Evolutionary conservation across 2,888 invertebrate species (phyloP), one percentile per base, ranked within the genome.

Genomic region (Merodon equestris): DNA sequence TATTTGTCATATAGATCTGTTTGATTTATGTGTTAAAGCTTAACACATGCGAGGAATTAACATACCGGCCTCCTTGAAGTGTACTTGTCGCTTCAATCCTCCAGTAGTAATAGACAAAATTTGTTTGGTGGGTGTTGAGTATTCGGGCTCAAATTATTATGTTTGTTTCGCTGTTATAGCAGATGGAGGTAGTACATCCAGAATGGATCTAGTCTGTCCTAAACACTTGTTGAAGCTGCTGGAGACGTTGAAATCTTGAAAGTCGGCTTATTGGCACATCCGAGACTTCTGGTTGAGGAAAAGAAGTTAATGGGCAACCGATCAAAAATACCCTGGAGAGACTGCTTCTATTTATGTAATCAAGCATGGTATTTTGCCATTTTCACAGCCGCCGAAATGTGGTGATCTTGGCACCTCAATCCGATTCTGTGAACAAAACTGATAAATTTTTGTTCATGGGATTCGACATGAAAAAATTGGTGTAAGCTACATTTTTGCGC

Each of bases 401-500:
- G n/a, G n/a, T n/a, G n/a, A n/a, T n/a, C n/a, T n/a, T n/a, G n/a
- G n/a, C n/a, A n/a, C n/a, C n/a, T n/a, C n/a, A n/a, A n/a, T n/a
- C n/a, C n/a, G n/a, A n/a, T n/a, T n/a, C n/a, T 51, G 27, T 1
- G 27, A 42, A 42, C 70, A 44, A 10, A 34, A 10, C 18, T 53
- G 4, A 9, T 27, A 10, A 1, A 56, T 17, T 4, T 12, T 12
- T 13, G 17, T 7, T 18, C 13, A 15, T 38, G 40, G 1, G 19
- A n/a, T 18, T 71, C 15, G n/a, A 7, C 18, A 27, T 57, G 44
- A 12, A 61, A 61, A 1, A 50, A 13, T 14, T 48, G 13, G 12
- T 48, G 14, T 7, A 70, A 76, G 13, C 34, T 70, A 27, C 9
- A 50, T 54, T 10, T 34, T 64, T 12, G 75, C 54, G 1, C 76